phyloP scores from a whole-genome alignment of 2,888 invertebrate genomes.

The Tipula lateralis region DNA sequence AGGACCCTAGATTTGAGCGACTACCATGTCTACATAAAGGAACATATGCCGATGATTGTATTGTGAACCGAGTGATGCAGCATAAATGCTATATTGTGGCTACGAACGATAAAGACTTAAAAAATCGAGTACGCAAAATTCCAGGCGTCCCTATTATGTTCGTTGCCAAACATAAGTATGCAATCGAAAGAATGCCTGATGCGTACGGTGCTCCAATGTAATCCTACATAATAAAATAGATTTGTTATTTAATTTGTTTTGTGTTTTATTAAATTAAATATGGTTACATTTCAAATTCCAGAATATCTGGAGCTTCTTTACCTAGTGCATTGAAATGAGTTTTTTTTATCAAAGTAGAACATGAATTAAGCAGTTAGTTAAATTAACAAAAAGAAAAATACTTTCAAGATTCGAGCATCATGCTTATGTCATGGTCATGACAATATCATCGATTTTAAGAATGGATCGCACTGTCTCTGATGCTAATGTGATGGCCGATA shows the following conservation, averaged over 20 bases:
- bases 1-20: conserved; percentile 90
- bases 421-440: conserved; percentile 44
- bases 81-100: conserved; percentile 99
- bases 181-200: conserved; percentile 98
- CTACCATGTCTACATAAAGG: conserved; percentile 93
- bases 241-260: neutral
- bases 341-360: neutral
- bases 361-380: neutral
- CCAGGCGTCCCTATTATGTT: conserved; percentile 99
- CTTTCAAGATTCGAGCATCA: conserved; percentile 37
- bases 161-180: conserved; percentile 85
- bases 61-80: conserved; percentile 92
- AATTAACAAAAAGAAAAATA: conserved; percentile 27
- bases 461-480: conserved; percentile 97
- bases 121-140: conserved; percentile 90
- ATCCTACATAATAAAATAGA: neutral
- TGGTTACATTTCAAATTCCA: neutral
- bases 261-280: conserved; percentile 27
- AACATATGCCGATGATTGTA: conserved; percentile 98
- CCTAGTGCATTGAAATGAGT: neutral
- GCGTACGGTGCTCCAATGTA: conserved; percentile 67
- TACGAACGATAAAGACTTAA: conserved; percentile 96
- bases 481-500: conserved; percentile 87
- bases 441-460: conserved; percentile 98
- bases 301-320: neutral